These are phyloP conservation scores for Thymelicus sylvestris DNA, from an alignment of 2,888 invertebrate species.

Conservation along the genomic window DNA sequence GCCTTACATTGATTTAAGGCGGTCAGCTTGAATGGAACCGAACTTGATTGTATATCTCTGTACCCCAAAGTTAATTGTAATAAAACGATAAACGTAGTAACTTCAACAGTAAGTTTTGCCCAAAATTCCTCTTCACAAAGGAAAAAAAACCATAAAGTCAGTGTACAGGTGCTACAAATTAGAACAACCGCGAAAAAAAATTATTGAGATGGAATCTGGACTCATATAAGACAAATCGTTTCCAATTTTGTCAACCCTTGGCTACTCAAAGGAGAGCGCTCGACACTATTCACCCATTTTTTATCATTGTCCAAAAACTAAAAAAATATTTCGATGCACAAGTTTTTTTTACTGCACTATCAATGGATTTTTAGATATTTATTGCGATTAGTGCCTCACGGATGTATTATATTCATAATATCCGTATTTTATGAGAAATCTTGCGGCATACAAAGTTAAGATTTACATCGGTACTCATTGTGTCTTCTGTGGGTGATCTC, in stretches of 20 bases:
- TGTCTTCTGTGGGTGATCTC: constrained; percentile 71
- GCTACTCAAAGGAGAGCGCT: constrained; percentile 65
- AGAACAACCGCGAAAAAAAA: constrained; percentile 72
- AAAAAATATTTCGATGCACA: constrained; percentile 54
- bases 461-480: constrained; percentile 77
- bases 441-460: constrained; percentile 68
- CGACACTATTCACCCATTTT: constrained; percentile 73
- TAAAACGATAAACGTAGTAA: constrained; percentile 67
- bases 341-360: constrained; percentile 58
- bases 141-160: constrained; percentile 44
- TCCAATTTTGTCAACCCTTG: constrained; percentile 74
- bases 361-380: constrained; percentile 67
- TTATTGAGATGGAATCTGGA: constrained; percentile 71
- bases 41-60: constrained; percentile 62
- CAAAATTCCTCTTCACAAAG: constrained; percentile 11
- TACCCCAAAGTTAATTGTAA: constrained; percentile 59
- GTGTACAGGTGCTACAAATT: constrained; percentile 59
- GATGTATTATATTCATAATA: constrained; percentile 63
- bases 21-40: constrained; percentile 65
- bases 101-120: constrained; percentile 20
- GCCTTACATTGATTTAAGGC: constrained; percentile 72
- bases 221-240: constrained; percentile 78
- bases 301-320: constrained; percentile 56
- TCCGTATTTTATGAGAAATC: constrained; percentile 76
- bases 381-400: constrained; percentile 62